These are phyloP conservation scores for Ophioderma brevispina DNA, from an alignment of 35 echinoderm and acorn worm species.

Conservation along the genomic window DNA sequence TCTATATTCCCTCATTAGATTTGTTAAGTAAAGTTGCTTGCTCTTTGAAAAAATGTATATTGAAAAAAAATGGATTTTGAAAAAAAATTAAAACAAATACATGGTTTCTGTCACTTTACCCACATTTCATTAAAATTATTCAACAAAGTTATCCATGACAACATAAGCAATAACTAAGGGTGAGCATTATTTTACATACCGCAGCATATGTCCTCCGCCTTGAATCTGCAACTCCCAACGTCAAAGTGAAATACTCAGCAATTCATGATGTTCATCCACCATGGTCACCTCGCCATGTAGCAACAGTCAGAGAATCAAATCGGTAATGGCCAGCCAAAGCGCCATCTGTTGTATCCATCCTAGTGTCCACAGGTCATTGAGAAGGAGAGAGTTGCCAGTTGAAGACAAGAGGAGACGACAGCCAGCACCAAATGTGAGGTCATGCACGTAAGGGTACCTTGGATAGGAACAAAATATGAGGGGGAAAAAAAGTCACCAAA, in stretches of 20 bases:
- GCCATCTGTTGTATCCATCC: conserved; percentile 23
- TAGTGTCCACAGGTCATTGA: conserved; percentile 51
- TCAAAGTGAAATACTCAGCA: conserved; percentile 64
- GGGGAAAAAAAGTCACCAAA: too few relatives aligned
- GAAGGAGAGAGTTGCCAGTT: conserved; percentile 66
- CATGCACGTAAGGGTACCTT: conserved; percentile 13
- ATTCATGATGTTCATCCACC: conserved; percentile 41
- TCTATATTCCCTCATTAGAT: neutral
- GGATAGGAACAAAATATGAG: too few relatives aligned
- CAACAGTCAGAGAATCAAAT: conserved; percentile 69
- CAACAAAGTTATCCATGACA: neutral
- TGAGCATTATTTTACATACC: too few relatives aligned
- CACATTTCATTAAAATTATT: neutral
- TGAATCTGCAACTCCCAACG: conserved; percentile 50
- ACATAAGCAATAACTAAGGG: too few relatives aligned
- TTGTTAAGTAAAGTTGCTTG: neutral
- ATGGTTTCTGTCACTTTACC: neutral
- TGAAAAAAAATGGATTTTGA: neutral
- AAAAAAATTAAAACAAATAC: neutral
- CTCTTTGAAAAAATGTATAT: neutral
- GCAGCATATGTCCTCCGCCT: conserved; percentile 73
- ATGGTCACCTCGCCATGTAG: conserved; percentile 71
- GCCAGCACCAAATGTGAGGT: conserved; percentile 65
- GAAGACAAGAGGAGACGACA: conserved; percentile 80
- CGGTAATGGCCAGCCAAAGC: conserved; percentile 67